phyloP scores from a whole-genome alignment of 2,797 vertebrate genomes.

The Astyanax mexicanus region DNA sequence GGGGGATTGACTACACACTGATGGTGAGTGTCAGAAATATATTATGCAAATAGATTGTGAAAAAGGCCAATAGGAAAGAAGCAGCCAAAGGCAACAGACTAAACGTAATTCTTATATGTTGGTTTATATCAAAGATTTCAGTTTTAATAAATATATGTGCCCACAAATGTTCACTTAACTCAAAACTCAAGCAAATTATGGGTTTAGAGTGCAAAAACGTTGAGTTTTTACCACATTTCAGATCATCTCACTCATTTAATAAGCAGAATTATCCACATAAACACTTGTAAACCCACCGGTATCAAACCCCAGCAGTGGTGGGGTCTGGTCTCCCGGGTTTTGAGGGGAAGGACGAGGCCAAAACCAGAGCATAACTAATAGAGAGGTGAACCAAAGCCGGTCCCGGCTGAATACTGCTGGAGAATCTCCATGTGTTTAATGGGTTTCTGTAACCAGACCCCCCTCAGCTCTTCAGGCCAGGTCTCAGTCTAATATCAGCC shows the following conservation, averaged over 20 bases:
- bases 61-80: too few relatives aligned
- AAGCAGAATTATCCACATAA: neutral
- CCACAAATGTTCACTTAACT: too few relatives aligned
- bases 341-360: neutral
- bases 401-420: slow-evolving; percentile 50
- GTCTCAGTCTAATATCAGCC: slow-evolving; percentile 17
- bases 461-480: slow-evolving; percentile 30
- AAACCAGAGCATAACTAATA: slow-evolving; percentile 41
- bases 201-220: slow-evolving; percentile 57
- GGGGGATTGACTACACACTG: too few relatives aligned
- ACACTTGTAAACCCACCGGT: slow-evolving; percentile 18
- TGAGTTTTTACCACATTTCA: slow-evolving; percentile 67
- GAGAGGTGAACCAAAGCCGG: slow-evolving; percentile 28
- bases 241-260: slow-evolving; percentile 15
- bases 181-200: too few relatives aligned
- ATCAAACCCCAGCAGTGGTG: slow-evolving; percentile 45
- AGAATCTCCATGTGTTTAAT: slow-evolving; percentile 30
- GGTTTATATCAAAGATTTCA: too few relatives aligned
- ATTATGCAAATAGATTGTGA: too few relatives aligned
- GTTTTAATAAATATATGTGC: too few relatives aligned
- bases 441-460: slow-evolving; percentile 26
- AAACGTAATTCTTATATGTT: too few relatives aligned
- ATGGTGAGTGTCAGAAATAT: too few relatives aligned
- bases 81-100: too few relatives aligned
- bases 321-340: slow-evolving; percentile 28